Evolutionary conservation across 2,888 invertebrate species (phyloP).

Genomic region (Phengaris arion): DNA sequence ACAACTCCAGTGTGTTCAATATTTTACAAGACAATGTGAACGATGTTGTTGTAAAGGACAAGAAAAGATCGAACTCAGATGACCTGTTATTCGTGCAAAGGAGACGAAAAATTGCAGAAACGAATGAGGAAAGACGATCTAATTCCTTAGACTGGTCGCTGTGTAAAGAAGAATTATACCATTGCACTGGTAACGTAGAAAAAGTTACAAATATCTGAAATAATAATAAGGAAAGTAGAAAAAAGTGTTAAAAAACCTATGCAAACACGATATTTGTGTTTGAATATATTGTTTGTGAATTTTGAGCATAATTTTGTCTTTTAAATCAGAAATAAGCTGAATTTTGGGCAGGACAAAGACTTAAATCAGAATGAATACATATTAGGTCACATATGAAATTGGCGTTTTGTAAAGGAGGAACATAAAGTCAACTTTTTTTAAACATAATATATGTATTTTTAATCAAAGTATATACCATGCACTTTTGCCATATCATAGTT

Average conservation of each 20-base stretch:
- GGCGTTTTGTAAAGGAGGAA: too few species aligned
- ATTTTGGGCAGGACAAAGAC: too few species aligned
- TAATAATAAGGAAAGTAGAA: background rate
- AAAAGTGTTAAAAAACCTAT: background rate
- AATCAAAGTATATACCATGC: too few species aligned
- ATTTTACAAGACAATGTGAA: conserved; percentile 33
- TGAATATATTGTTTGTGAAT: too few species aligned
- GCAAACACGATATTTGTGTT: too few species aligned
- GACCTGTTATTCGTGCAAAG: conserved; percentile 60
- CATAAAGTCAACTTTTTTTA: too few species aligned
- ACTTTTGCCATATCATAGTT: too few species aligned
- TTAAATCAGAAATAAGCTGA: too few species aligned
- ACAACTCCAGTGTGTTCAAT: conserved; percentile 47
- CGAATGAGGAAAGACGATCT: conserved; percentile 46
- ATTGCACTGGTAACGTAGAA: conserved; percentile 20
- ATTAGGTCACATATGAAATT: too few species aligned
- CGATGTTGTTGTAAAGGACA: conserved; percentile 36
- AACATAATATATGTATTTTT: too few species aligned
- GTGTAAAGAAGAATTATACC: background rate
- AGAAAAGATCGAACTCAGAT: conserved; percentile 62
- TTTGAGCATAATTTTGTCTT: too few species aligned
- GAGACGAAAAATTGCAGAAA: conserved; percentile 46
- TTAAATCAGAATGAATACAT: too few species aligned
- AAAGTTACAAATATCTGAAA: conserved; percentile 3
- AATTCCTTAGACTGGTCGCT: conserved; percentile 56